Evolutionary conservation across 2,888 invertebrate genomes (phyloP), one percentile per base, ranked within the genome.

Genomic region (Cerceris ruficornis): DNA sequence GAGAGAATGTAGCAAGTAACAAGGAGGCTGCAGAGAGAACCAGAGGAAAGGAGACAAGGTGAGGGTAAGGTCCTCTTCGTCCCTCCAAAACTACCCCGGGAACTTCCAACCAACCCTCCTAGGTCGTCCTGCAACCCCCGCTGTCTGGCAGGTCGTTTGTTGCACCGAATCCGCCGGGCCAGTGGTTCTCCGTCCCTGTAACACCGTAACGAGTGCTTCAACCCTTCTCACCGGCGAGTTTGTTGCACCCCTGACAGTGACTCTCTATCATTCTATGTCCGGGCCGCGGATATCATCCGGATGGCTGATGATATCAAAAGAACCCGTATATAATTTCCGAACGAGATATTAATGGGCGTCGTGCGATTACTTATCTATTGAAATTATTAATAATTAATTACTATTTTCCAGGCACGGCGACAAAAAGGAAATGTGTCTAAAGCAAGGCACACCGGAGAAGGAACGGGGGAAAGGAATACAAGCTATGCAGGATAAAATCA

Each of bases 71-170:
- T 61, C 64, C 70, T 72, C 77, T 70, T 77, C 81, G 68, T 83
- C 82, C 76, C 81, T 73, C 62, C 66, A 64, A 78, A 82, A 69
- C 82, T 71, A 76, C 80, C 81, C 77, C 75, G 74, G 61, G 58
- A 75, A 71, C 77, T 77, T 80, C 78, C 79, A 73, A 70, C 73
- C 82, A 55, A 75, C 87, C 84, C 88, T 86, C 73, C 83, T 75
- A 77, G 73, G 74, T 70, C 75, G 77, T 77, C 72, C 77, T 79
- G 85, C 86, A 83, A 84, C 83, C 85, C 84, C 81, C 86, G 87
- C 87, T 85, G 90, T 90, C 91, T 90, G 88, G 89, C 81, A 78
- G 78, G 78, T 87, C 88, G 89, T 90, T 90, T 90, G 91, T 89
- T 90, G 91, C 91, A 90, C 88, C 90, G 88, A 87, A 86, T 86